Evolutionary conservation across 2,113 vertebrate genomes (phyloP).

Genomic region (Sinocyclocheilus rhinocerous): DNA sequence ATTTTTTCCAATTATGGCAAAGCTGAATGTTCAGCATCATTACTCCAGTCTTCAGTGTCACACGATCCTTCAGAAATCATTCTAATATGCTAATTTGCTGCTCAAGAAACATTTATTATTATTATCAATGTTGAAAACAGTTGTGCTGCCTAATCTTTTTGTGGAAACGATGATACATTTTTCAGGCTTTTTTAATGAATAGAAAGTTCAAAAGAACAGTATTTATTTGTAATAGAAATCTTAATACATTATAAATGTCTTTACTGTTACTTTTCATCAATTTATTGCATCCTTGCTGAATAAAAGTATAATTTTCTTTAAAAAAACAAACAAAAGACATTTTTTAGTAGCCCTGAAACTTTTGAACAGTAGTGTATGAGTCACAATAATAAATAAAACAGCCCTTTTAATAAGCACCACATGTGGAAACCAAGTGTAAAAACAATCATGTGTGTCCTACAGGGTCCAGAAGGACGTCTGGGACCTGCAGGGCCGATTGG

Average conservation of each 20-base stretch:
- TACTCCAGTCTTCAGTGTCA: not conserved
- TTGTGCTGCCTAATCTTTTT: not conserved
- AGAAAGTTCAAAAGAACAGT: not conserved
- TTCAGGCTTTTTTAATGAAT: not conserved
- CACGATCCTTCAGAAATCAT: not conserved
- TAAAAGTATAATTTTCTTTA: not conserved
- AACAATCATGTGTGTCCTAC: constrained; percentile 11
- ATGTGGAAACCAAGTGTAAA: not conserved
- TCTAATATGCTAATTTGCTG: not conserved
- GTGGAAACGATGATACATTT: not conserved
- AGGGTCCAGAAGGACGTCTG: constrained; percentile 80
- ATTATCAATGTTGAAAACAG: not conserved
- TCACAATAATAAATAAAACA: not conserved
- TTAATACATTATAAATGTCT: not conserved
- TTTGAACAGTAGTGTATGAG: not conserved
- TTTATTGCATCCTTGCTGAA: not conserved
- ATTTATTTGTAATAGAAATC: not conserved
- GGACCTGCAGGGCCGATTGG: constrained; percentile 80
- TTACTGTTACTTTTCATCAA: not conserved
- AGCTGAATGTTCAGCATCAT: not conserved
- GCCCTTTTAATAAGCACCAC: not conserved
- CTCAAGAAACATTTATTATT: not conserved
- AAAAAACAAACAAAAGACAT: not conserved
- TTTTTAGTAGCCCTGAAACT: not conserved
- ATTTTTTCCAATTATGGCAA: not conserved